Conservation (phyloP, 2,888 invertebrate genomes). For the Euclidia mi region DNA sequence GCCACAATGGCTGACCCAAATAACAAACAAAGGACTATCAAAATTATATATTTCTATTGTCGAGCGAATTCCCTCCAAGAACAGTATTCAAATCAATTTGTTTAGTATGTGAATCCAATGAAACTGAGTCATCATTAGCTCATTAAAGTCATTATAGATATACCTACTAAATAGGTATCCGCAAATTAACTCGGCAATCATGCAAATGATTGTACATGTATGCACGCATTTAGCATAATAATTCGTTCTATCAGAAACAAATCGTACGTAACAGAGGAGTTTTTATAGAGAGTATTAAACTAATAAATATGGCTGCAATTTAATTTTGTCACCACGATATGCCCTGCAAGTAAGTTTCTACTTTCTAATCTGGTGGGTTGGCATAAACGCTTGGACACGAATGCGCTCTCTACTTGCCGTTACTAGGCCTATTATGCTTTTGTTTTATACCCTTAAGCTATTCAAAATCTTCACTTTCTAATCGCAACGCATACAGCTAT, state of each 20-base stretch:
- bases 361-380: slow-evolving; percentile 82
- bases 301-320: slow-evolving; percentile 39
- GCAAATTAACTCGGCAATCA: slow-evolving; percentile 57
- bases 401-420: slow-evolving; percentile 77
- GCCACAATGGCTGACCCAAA: slow-evolving; percentile 66
- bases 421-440: slow-evolving; percentile 76
- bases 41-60: slow-evolving; percentile 45
- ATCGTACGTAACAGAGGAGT: background rate
- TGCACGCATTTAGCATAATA: slow-evolving; percentile 30
- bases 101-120: slow-evolving; percentile 10
- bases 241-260: slow-evolving; percentile 17
- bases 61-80: slow-evolving; percentile 25
- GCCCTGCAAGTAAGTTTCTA: slow-evolving; percentile 75
- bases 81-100: slow-evolving; percentile 36
- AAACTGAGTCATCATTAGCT: slow-evolving; percentile 1
- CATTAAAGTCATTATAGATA: slow-evolving; percentile 51
- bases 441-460: slow-evolving; percentile 77
- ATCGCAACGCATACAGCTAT: slow-evolving; percentile 57
- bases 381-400: slow-evolving; percentile 77
- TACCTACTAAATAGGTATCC: slow-evolving; percentile 40
- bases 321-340: slow-evolving; percentile 60
- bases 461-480: slow-evolving; percentile 75
- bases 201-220: slow-evolving; percentile 43
- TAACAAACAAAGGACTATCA: slow-evolving; percentile 55
- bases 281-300: slow-evolving; percentile 13